These are phyloP conservation scores for Oryzias sinensis DNA, from an alignment of 2,797 vertebrate species.

Conservation along the genomic window DNA sequence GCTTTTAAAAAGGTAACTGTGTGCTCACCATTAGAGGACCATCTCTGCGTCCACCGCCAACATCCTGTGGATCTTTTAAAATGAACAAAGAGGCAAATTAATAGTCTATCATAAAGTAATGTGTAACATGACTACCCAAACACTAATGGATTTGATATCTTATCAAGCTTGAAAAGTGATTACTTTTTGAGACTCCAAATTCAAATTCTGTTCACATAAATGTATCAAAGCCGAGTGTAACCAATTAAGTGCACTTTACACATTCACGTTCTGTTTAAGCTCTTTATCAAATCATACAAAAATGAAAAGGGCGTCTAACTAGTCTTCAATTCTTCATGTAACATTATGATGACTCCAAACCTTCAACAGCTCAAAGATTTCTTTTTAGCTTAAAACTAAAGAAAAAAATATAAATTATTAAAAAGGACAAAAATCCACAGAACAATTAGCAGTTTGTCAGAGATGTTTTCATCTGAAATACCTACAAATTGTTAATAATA, in stretches of 20 bases:
- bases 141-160: slow-evolving; percentile 32
- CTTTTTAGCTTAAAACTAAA: no score
- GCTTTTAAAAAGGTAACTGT: neutral
- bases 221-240: slow-evolving; percentile 5
- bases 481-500: no score
- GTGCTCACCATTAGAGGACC: slow-evolving; percentile 87
- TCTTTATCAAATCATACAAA: no score
- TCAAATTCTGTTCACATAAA: slow-evolving; percentile 2
- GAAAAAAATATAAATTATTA: no score
- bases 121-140: neutral
- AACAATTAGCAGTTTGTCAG: no score
- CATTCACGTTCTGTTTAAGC: neutral
- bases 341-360: no score
- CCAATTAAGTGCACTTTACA: slow-evolving; percentile 5
- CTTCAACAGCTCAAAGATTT: no score
- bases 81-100: slow-evolving; percentile 15
- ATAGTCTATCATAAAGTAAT: neutral
- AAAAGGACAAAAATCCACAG: no score
- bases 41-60: slow-evolving; percentile 82
- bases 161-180: slow-evolving; percentile 6
- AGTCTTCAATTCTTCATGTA: no score
- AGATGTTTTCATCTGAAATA: no score
- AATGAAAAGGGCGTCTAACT: no score
- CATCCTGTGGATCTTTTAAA: slow-evolving; percentile 83
- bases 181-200: slow-evolving; percentile 9